phyloP scores from a whole-genome alignment of 2,797 vertebrate species.

The Eulemur rubriventer region DNA sequence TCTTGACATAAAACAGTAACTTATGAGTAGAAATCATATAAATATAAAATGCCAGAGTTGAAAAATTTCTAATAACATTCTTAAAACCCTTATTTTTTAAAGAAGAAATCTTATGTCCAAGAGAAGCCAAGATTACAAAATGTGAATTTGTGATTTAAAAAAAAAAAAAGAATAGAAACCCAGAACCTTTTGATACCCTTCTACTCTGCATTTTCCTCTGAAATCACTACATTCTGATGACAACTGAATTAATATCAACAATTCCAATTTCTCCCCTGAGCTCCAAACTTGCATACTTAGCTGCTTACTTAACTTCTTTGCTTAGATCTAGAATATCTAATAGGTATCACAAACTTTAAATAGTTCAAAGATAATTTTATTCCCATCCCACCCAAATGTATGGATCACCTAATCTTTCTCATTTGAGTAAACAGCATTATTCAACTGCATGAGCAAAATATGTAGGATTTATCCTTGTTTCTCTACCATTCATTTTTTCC shows the following conservation, averaged over 20 bases:
- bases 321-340: not conserved
- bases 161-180: not conserved
- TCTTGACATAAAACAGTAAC: not conserved
- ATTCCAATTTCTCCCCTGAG: not conserved
- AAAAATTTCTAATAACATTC: constrained; percentile 28
- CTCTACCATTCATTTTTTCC: not conserved
- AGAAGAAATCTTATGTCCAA: not conserved
- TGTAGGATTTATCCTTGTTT: not conserved
- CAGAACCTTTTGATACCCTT: not conserved
- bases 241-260: not conserved
- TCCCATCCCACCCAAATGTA: not conserved
- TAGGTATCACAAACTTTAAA: not conserved
- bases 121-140: not conserved
- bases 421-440: not conserved
- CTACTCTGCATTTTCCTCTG: not conserved
- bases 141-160: not conserved
- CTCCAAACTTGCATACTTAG: not conserved
- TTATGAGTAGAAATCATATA: not conserved
- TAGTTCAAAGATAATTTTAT: not conserved
- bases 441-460: not conserved
- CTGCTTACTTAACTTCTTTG: not conserved
- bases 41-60: not conserved
- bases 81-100: constrained; percentile 23
- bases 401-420: not conserved
- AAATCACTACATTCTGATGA: not conserved